Percentiles rank a stretch among this genome's conserved stretches.
Evolutionary conservation across 2,888 invertebrate genomes (phyloP).

Genomic region (Xanthorhoe spadicearia): DNA sequence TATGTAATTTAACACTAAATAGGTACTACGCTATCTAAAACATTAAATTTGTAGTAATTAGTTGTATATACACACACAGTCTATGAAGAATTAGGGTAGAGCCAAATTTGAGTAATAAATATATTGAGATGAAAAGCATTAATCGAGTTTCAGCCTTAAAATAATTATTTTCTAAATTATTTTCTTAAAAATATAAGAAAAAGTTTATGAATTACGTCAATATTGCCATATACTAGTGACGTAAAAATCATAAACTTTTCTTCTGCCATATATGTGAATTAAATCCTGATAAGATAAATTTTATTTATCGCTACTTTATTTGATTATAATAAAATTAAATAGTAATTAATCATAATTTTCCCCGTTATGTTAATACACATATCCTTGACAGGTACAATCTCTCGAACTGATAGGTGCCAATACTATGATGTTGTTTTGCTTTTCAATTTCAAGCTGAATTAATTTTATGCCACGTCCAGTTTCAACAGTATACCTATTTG

Average conservation of each 20-base stretch:
- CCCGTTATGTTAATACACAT: background rate
- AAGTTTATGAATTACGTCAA: too few relatives aligned
- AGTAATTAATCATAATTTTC: conserved; percentile 5
- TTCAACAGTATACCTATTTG: background rate
- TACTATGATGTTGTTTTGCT: background rate
- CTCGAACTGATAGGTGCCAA: conserved; percentile 1
- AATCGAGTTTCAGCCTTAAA: too few relatives aligned
- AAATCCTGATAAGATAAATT: conserved; percentile 56
- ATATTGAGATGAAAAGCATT: too few relatives aligned
- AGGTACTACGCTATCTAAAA: too few relatives aligned
- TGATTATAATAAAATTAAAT: conserved; percentile 30
- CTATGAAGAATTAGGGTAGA: too few relatives aligned
- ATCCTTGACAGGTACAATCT: conserved; percentile 3
- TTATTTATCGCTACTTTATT: conserved; percentile 40
- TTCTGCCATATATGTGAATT: conserved; percentile 30
- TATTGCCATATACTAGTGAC: too few relatives aligned
- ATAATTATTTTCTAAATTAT: too few relatives aligned
- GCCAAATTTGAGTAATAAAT: too few relatives aligned
- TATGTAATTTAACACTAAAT: too few relatives aligned
- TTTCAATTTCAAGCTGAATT: conserved; percentile 2
- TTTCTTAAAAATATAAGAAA: too few relatives aligned
- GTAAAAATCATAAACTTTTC: background rate
- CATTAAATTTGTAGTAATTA: too few relatives aligned
- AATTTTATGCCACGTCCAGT: background rate
- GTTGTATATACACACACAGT: too few relatives aligned